A percentile compares a stretch with the other conserved stretches of the same genome.
Evolutionary conservation across 2,888 invertebrate genomes (phyloP).

Genomic region (Zootermopsis nevadensis): DNA sequence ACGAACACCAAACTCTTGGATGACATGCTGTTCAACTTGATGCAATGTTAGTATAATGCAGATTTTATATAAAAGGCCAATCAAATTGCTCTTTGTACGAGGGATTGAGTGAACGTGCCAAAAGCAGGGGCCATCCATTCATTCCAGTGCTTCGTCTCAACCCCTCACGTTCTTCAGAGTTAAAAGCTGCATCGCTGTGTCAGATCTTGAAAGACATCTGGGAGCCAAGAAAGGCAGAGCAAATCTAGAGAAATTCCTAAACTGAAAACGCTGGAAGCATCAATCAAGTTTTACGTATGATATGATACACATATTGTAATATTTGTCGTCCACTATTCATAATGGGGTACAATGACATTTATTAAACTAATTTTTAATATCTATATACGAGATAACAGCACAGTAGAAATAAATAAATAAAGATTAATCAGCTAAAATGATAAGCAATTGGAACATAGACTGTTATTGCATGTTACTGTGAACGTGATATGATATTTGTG

Average conservation of each 20-base stretch:
- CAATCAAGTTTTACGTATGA: neutral
- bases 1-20: neutral
- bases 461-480: too few relatives aligned
- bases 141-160: neutral
- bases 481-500: too few relatives aligned
- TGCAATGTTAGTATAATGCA: slow-evolving; percentile 1
- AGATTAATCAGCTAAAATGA: too few relatives aligned
- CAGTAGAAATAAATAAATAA: too few relatives aligned
- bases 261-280: neutral
- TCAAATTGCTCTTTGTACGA: slow-evolving; percentile 27
- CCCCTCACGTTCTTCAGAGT: neutral
- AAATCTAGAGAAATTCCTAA: neutral
- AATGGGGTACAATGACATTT: neutral
- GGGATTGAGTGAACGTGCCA: slow-evolving; percentile 33
- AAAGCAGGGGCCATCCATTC: slow-evolving; percentile 11
- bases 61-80: slow-evolving; percentile 21
- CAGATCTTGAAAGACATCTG: neutral
- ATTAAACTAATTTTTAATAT: neutral
- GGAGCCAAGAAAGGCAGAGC: neutral
- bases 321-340: too few relatives aligned
- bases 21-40: neutral
- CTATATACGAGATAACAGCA: too few relatives aligned
- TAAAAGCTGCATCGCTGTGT: slow-evolving; percentile 1
- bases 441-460: too few relatives aligned
- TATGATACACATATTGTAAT: too few relatives aligned